Evolutionary conservation across 2,113 vertebrate species (phyloP).

Genomic region (Theropithecus gelada): DNA sequence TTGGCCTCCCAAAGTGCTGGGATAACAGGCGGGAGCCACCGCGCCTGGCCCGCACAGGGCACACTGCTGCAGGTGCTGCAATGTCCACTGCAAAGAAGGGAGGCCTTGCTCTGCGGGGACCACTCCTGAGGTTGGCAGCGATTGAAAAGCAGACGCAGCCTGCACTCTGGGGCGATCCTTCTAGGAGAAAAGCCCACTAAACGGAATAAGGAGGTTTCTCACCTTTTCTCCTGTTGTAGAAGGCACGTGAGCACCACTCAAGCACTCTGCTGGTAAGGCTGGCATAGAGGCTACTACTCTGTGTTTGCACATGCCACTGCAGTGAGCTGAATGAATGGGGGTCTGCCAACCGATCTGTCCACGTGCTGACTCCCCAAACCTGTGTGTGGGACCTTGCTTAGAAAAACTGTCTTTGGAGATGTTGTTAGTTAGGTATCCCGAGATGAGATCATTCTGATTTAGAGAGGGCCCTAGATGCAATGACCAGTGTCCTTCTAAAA

Average conservation of each 20-base stretch:
- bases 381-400: too few relatives aligned
- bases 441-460: not conserved
- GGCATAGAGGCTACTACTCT: fast-evolving
- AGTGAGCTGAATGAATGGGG: too few relatives aligned
- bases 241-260: not conserved
- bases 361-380: too few relatives aligned
- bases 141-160: fast-evolving
- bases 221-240: not conserved
- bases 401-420: not conserved
- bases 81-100: fast-evolving
- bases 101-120: fast-evolving
- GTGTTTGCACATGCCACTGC: fast-evolving
- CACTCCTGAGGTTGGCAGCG: not conserved
- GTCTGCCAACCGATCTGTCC: not conserved
- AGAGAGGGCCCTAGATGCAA: not conserved
- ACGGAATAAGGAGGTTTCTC: not conserved
- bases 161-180: not conserved
- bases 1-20: too few relatives aligned
- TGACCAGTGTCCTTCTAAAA: not conserved
- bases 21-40: too few relatives aligned
- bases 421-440: not conserved
- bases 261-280: fast-evolving
- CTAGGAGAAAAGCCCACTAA: not conserved
- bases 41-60: not conserved
- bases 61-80: not conserved